Conservation (phyloP, 2,797 vertebrate species). For the Balearica regulorum region DNA sequence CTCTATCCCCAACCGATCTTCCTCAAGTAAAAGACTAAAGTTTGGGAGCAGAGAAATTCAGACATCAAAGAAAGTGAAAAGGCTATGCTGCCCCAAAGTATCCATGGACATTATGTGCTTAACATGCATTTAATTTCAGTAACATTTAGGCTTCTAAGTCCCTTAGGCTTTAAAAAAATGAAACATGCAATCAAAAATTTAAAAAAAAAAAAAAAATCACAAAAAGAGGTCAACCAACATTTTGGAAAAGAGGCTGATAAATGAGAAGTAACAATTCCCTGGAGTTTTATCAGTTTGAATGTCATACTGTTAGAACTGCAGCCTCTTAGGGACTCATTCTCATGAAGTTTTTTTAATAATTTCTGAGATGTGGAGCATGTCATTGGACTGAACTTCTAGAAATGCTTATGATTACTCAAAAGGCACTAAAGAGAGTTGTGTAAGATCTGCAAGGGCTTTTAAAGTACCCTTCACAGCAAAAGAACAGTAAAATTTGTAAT, state of each 20-base stretch:
- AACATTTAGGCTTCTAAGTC: neutral
- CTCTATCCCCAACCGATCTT: neutral
- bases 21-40: neutral
- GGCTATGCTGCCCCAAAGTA: neutral
- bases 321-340: neutral
- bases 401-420: neutral
- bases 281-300: neutral
- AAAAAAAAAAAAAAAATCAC: rapidly evolving
- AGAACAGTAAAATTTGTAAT: neutral
- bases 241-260: neutral
- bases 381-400: neutral
- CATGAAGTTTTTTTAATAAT: neutral
- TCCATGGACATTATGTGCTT: neutral
- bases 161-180: neutral
- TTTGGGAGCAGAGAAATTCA: neutral
- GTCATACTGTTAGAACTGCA: neutral
- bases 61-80: neutral
- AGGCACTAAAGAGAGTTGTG: neutral
- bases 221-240: neutral
- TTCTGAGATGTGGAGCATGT: neutral
- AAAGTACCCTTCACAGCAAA: neutral
- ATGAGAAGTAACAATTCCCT: neutral
- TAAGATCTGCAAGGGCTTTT: neutral
- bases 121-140: neutral
- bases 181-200: neutral